Evolutionary conservation across 2,888 invertebrate genomes (phyloP).

Genomic region (Drosophila robusta): DNA sequence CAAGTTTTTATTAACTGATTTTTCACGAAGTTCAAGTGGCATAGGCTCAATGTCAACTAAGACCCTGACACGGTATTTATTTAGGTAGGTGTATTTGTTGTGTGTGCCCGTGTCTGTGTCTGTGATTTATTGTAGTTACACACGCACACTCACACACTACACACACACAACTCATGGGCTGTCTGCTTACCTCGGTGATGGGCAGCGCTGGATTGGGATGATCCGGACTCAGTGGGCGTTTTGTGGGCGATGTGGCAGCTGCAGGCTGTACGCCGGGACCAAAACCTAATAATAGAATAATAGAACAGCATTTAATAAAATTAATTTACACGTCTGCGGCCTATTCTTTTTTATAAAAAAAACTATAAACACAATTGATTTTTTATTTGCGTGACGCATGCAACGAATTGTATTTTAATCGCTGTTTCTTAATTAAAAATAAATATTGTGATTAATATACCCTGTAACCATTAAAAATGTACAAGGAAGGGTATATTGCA

Average conservation of each 20-base stretch:
- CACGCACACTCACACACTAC: constrained; percentile 4
- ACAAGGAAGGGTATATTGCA: background rate
- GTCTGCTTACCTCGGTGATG: constrained; percentile 87
- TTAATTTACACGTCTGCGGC: constrained; percentile 15
- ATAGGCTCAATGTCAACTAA: constrained; percentile 27
- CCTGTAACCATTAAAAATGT: background rate
- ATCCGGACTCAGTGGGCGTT: constrained; percentile 87
- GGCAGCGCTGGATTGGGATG: constrained; percentile 89
- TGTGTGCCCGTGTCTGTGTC: constrained; percentile 12
- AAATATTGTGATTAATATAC: constrained; percentile 9
- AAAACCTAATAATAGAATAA: constrained; percentile 84
- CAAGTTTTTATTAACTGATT: constrained; percentile 50
- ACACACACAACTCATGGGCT: background rate
- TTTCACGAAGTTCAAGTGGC: constrained; percentile 27
- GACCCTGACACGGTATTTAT: constrained; percentile 3
- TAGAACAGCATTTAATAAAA: constrained; percentile 2
- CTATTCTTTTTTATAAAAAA: constrained; percentile 1
- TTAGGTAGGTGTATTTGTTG: constrained; percentile 6
- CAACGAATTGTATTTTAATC: constrained; percentile 18
- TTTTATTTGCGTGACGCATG: background rate
- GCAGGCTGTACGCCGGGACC: constrained; percentile 86
- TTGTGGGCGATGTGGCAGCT: constrained; percentile 86
- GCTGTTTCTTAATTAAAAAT: constrained; percentile 14
- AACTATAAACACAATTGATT: background rate
- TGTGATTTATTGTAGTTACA: constrained; percentile 23